Evolutionary conservation across 1,140 invertebrate genomes (phyloP).

Genomic region (Drosophila asahinai): DNA sequence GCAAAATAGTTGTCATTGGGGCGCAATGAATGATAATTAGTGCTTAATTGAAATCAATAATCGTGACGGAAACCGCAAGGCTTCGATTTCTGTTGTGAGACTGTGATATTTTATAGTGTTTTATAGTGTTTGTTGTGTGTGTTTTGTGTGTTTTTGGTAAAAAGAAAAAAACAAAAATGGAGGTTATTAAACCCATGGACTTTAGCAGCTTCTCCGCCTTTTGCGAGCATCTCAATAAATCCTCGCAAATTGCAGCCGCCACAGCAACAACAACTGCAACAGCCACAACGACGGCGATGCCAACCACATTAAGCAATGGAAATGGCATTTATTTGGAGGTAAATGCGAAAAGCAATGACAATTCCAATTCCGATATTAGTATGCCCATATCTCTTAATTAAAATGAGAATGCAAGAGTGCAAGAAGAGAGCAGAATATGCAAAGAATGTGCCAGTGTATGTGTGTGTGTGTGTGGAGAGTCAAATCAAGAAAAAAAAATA

Average conservation of each 20-base stretch:
- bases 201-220: slow-evolving; percentile 84
- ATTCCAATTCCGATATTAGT: slow-evolving; percentile 52
- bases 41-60: slow-evolving; percentile 83
- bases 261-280: slow-evolving; percentile 35
- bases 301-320: slow-evolving; percentile 66
- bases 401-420: slow-evolving; percentile 65
- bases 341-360: slow-evolving; percentile 63
- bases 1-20: slow-evolving; percentile 62
- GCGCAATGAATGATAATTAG: slow-evolving; percentile 77
- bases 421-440: slow-evolving; percentile 57
- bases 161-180: slow-evolving; percentile 58
- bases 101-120: slow-evolving; percentile 46
- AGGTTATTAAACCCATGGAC: slow-evolving; percentile 85
- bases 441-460: slow-evolving; percentile 56
- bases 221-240: slow-evolving; percentile 84
- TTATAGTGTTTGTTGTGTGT: slow-evolving; percentile 12
- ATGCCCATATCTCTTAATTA: slow-evolving; percentile 69
- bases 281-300: slow-evolving; percentile 40
- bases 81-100: slow-evolving; percentile 57
- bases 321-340: slow-evolving; percentile 75
- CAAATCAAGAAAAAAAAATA: slow-evolving; percentile 38
- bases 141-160: slow-evolving; percentile 9
- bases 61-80: slow-evolving; percentile 68
- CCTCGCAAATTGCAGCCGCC: slow-evolving; percentile 57
- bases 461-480: slow-evolving; percentile 38